Evolutionary conservation across 2,113 vertebrate species (phyloP).

Genomic region (Lycaon pictus): DNA sequence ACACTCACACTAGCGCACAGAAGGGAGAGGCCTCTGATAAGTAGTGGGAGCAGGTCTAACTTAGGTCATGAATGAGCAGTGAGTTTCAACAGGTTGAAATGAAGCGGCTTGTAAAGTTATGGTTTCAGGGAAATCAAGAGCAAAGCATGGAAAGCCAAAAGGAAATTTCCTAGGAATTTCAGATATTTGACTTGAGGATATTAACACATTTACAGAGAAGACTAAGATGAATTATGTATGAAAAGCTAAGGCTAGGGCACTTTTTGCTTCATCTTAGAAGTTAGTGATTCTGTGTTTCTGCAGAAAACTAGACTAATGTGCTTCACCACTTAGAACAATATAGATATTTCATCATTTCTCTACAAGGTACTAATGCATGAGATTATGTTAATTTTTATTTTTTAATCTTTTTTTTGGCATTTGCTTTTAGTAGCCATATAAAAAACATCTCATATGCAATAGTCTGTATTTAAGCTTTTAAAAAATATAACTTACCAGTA

Average conservation of each 20-base stretch:
- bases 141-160: neutral
- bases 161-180: neutral
- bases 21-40: neutral
- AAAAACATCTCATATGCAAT: neutral
- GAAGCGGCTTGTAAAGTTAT: neutral
- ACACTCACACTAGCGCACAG: accelerated
- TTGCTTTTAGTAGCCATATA: neutral
- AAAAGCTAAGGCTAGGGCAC: neutral
- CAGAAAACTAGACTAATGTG: neutral
- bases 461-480: neutral
- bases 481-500: neutral
- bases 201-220: neutral
- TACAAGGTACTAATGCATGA: neutral
- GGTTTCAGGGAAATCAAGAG: neutral
- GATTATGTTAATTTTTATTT: neutral
- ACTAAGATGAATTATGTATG: neutral
- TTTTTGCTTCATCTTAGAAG: neutral
- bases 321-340: neutral
- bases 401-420: neutral
- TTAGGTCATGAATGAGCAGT: neutral
- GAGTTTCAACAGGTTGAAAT: neutral
- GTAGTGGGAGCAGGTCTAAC: neutral
- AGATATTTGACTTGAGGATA: neutral
- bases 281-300: neutral
- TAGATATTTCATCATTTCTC: neutral